Base-by-base conservation (phyloP, 2,113 vertebrate genomes). In the Corythoichthys intestinalis region DNA sequence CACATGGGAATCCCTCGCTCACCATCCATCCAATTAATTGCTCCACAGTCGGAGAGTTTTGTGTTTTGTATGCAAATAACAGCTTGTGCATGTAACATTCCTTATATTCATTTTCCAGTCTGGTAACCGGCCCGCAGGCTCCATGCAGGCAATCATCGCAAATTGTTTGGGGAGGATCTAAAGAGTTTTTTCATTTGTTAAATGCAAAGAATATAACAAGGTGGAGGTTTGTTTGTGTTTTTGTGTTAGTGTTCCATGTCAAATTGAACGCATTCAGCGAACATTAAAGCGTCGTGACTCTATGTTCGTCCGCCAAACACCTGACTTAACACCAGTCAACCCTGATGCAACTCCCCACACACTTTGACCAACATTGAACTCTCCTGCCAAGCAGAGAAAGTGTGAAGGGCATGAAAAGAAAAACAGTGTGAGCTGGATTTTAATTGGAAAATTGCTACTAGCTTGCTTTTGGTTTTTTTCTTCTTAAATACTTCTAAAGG, bases 331-430 rank as follows among this genome's bases (percentile, higher is more conserved):
- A 3, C 1, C 38, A n/a, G 37, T 17, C 7, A 38, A 13, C 5
- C 11, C 34, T 62, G 60, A 62, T n/a, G 39, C 60, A 62, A 62
- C n/a, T 57, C 38, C 39, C 38, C 17, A 7, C 15, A 60, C 58
- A 41, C 37, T 15, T 39, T 39, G 37, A 60, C 58, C 58, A 38
- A 14, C 6, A 15, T 28, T 54, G n/a, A 54, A 17, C 49, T 52
- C 14, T n/a, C 15, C 5, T 37, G 56, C 11, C 34, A 58, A 39
- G 57, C 37, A 1, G 37, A 60, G 58, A 60, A 15, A 38, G 37
- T 59, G 59, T 14, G 37, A 59, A 59, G 13, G 57, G 57, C 34
- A 59, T 38, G 35, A 59, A 35, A 57, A 58, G 13, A 60, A 54
- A 54, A 41, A 39, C 6, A 15, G 13, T 17, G 14, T 38, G 58